Evolutionary conservation across 2,113 vertebrate genomes (phyloP).

Genomic region (Ictalurus punctatus): DNA sequence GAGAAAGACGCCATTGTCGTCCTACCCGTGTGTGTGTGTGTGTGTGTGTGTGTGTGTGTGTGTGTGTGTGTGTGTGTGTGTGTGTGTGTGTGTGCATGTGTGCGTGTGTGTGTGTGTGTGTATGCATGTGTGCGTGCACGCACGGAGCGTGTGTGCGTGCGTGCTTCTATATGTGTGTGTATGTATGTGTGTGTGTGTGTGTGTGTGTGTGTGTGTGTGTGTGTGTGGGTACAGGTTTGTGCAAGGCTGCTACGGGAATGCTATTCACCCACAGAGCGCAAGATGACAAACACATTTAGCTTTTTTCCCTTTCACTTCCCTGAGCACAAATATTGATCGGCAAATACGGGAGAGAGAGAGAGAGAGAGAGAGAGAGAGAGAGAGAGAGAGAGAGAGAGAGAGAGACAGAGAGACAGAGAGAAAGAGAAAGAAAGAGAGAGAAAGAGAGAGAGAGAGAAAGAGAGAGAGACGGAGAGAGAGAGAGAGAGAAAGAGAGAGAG

Average conservation of each 20-base stretch:
- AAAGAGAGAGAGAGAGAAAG: neutral
- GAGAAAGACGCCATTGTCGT: constrained; percentile 45
- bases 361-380: neutral
- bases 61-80: neutral
- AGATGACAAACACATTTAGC: constrained; percentile 26
- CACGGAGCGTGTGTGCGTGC: neutral
- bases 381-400: neutral
- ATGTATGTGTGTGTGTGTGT: neutral
- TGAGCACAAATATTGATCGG: neutral
- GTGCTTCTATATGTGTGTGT: neutral
- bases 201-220: constrained; percentile 14
- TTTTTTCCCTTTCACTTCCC: constrained; percentile 2
- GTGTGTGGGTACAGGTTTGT: neutral
- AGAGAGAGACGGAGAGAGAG: neutral
- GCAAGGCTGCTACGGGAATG: neutral
- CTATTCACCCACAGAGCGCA: neutral
- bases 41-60: neutral
- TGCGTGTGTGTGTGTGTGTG: constrained; percentile 4
- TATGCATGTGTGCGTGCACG: too few species aligned
- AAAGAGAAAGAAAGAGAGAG: neutral
- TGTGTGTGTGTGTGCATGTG: too few species aligned
- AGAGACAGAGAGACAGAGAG: neutral
- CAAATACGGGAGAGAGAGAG: neutral
- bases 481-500: neutral
- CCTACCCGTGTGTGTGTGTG: neutral